Evolutionary conservation across 2,113 vertebrate genomes (phyloP), one percentile per base, ranked within the genome.

Genomic region (Caranx melampygus): DNA sequence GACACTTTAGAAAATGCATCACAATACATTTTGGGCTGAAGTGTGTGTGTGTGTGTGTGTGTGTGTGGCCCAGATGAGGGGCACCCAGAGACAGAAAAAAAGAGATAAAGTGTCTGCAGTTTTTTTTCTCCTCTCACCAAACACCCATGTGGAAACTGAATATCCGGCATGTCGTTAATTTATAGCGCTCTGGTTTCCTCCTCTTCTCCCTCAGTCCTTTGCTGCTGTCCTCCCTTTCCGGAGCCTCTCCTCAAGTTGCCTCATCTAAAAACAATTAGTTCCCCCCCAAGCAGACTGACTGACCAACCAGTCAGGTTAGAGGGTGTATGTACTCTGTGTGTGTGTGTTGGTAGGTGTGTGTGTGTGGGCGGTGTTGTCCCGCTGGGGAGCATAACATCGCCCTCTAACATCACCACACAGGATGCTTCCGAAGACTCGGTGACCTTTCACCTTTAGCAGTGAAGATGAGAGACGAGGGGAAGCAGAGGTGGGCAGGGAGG

Each of bases 201-300:
- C 73, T 87, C 73, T 70, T 84, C 75, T 92, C 81, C 81, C 58
- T 66, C 74, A 4, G 57, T 89, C 73, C 72, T 91, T 61, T 72
- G 79, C 89, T 82, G 63, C 78, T 18, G 64, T 90, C 84, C 89
- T 93, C 91, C 90, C 88, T 93, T 93, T 92, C 90, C 90, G 91
- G 91, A 85, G 86, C 82, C 65, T 85, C 90, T 91, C 88, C 88
- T 92, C 89, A 91, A 81, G 91, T 92, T 80, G 84, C 86, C 88
- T 92, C 84, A 88, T 93, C 90, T 92, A 91, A 89, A 93, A 93
- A 93, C 92, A 93, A 93, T 93, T 93, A 93, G 91, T 92, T 90
- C 87, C 90, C 91, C 26, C 91, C 91, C 73, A 57, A 79, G 75
- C 83, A 67, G 76, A 69, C 59, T 14, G 76, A 69, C 59, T 14